These are phyloP conservation scores for Sarotherodon lohbergeri DNA, from an alignment of 2,113 vertebrate genomes.

Conservation along the genomic window DNA sequence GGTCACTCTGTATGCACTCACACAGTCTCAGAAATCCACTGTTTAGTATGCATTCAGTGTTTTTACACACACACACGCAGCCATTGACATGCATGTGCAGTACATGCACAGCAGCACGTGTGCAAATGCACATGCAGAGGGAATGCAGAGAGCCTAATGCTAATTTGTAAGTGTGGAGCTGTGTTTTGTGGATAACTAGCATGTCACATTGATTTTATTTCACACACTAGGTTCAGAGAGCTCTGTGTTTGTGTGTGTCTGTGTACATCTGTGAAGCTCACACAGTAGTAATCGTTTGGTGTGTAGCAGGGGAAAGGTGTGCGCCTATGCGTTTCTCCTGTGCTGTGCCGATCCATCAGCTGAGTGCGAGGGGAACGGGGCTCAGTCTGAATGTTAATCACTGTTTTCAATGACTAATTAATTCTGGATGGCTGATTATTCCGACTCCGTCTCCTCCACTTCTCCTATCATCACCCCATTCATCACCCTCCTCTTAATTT, in stretches of 20 bases:
- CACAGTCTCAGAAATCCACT: background rate
- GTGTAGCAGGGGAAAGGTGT: background rate
- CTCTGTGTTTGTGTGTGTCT: background rate
- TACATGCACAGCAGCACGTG: background rate
- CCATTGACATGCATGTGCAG: background rate
- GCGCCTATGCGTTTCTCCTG: background rate
- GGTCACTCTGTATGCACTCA: background rate
- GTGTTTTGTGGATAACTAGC: background rate
- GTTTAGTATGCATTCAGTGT: background rate
- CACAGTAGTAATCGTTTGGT: background rate
- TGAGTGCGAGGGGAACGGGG: constrained; percentile 26
- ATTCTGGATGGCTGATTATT: constrained; percentile 72
- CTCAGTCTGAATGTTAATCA: constrained; percentile 68
- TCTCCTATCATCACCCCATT: constrained; percentile 51
- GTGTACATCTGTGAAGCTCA: background rate
- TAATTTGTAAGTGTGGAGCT: background rate
- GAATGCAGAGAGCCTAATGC: background rate
- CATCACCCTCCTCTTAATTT: constrained; percentile 62
- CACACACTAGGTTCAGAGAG: background rate
- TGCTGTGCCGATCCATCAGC: constrained; percentile 22
- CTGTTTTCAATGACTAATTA: constrained; percentile 68
- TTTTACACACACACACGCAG: background rate
- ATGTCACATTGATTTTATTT: constrained; percentile 4
- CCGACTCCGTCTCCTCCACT: constrained; percentile 39
- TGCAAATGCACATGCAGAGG: background rate